These are phyloP conservation scores for Caenorhabditis sp. DNA, from an alignment of 2,888 invertebrate species.

Conservation along the genomic window DNA sequence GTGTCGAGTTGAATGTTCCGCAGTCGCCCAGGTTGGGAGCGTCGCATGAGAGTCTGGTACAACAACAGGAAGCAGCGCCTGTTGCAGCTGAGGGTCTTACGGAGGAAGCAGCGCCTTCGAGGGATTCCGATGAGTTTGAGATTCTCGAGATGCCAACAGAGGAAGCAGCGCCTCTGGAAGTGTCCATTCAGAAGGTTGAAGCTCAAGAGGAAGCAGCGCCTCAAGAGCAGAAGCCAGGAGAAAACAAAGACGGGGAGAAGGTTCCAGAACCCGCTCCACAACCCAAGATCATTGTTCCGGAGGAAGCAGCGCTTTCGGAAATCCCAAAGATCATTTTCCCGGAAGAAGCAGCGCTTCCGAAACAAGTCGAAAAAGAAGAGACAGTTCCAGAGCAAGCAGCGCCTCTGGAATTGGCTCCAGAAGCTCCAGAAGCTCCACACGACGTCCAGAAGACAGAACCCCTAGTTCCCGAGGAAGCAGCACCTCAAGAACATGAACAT, in stretches of 20 bases:
- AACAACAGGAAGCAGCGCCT: constrained; percentile 41
- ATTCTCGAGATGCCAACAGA: constrained; percentile 32
- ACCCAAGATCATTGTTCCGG: background rate
- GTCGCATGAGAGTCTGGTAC: constrained; percentile 47
- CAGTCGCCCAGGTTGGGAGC: constrained; percentile 51
- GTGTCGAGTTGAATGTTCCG: constrained; percentile 48
- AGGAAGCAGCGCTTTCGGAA: constrained; percentile 26
- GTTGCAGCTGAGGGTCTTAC: constrained; percentile 15
- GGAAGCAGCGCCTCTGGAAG: constrained; percentile 37
- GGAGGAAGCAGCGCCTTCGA: constrained; percentile 25
- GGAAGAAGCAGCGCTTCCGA: constrained; percentile 24
- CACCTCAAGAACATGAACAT: background rate
- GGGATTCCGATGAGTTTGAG: constrained; percentile 38
- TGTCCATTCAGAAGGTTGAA: constrained; percentile 5
- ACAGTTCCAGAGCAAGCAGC: constrained; percentile 21
- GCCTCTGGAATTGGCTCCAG: background rate
- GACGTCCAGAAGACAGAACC: too few relatives aligned
- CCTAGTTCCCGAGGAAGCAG: constrained; percentile 26
- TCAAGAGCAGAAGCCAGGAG: background rate
- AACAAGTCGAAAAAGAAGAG: background rate
- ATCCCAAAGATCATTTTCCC: background rate
- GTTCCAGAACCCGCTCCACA: too few relatives aligned
- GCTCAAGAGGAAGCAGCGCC: constrained; percentile 8
- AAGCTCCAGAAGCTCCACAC: too few relatives aligned
- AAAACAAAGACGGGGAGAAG: too few relatives aligned